Evolutionary conservation across 2,888 invertebrate species (phyloP).

Genomic region (Allacma fusca): DNA sequence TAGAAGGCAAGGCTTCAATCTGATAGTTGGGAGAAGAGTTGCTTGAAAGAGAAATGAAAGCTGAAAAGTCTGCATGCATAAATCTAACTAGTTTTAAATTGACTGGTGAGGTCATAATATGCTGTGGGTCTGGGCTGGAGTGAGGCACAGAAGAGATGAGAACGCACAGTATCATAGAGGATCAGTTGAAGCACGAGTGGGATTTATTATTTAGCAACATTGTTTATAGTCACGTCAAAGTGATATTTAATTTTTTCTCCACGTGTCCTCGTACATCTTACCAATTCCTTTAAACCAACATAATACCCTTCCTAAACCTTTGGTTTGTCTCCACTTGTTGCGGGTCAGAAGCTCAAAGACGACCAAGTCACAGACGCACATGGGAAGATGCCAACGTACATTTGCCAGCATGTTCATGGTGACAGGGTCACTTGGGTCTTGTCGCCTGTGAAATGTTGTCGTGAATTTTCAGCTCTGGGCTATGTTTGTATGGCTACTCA

Average conservation of each 20-base stretch:
- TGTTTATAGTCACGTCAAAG: constrained; percentile 33
- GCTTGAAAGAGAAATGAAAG: constrained; percentile 10
- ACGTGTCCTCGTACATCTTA: constrained; percentile 36
- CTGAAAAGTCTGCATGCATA: constrained; percentile 29
- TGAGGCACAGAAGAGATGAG: constrained; percentile 2
- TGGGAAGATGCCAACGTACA: constrained; percentile 1
- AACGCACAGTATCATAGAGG: neutral
- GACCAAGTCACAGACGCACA: neutral
- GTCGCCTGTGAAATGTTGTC: constrained; percentile 39
- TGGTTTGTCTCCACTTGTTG: constrained; percentile 11
- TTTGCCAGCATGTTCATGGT: constrained; percentile 29
- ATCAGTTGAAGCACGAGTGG: constrained; percentile 33
- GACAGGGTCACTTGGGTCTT: constrained; percentile 41
- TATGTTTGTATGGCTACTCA: neutral
- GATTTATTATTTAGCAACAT: constrained; percentile 42
- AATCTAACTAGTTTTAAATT: constrained; percentile 39
- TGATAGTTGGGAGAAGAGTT: constrained; percentile 1
- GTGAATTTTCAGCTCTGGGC: constrained; percentile 13
- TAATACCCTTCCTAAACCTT: neutral
- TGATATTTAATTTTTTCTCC: constrained; percentile 42
- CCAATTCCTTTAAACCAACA: constrained; percentile 31
- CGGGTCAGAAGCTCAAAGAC: constrained; percentile 30
- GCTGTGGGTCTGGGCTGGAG: neutral
- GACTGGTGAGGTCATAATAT: constrained; percentile 39
- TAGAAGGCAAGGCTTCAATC: neutral